Base-by-base conservation (phyloP, 2,113 vertebrate genomes). In the Oreocharis arfaki region DNA sequence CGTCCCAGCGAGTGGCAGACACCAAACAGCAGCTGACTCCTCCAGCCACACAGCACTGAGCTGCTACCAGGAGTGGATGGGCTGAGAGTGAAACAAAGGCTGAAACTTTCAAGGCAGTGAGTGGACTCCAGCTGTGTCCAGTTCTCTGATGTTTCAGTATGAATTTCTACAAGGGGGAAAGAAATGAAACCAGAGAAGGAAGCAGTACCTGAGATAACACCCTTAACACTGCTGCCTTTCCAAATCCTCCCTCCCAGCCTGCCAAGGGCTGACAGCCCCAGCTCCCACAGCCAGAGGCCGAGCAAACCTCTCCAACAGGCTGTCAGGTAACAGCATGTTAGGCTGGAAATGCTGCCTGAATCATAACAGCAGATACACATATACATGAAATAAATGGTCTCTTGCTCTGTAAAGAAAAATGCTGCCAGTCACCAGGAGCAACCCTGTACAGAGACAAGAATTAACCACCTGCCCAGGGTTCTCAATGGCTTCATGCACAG, bases 401-500 rank as follows among this genome's bases (percentile, higher is more conserved):
- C 74, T 63, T 93, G 59, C 28, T 96, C 70, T 78, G 75, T 63
- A 27, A 59, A 84, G 63, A 68, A 95, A 96, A 55, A 63, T 16
- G 41, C 68, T 89, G 70, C 87, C 84, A 85, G 96, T 27, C 75
- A 77, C 42, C 65, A 44, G 18, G 27, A 93, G 68, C 50, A 89
- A 14, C 39, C 37, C 60, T 33, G 44, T 6, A n/a, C 7, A 5
- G 80, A 91, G 92, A 47, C 2, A 39, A 95, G 95, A 95, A 97
- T 95, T 95, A 97, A 97, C 95, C 68, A 57, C 93, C 91, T 97
- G 94, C 93, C 63, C 23, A 69, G 42, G 42, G 63, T 78, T 71
- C 87, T 95, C 67, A 63, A 49, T 14, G 30, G 83, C 56, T 82
- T 74, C 47, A 39, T 52, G 63, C 71, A 86, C 30, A 41, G 8